Percentiles rank a stretch among this genome's conserved stretches.
These are phyloP conservation scores for Psilopsiagon aymara DNA, from an alignment of 2,113 vertebrate species.

Conservation along the genomic window DNA sequence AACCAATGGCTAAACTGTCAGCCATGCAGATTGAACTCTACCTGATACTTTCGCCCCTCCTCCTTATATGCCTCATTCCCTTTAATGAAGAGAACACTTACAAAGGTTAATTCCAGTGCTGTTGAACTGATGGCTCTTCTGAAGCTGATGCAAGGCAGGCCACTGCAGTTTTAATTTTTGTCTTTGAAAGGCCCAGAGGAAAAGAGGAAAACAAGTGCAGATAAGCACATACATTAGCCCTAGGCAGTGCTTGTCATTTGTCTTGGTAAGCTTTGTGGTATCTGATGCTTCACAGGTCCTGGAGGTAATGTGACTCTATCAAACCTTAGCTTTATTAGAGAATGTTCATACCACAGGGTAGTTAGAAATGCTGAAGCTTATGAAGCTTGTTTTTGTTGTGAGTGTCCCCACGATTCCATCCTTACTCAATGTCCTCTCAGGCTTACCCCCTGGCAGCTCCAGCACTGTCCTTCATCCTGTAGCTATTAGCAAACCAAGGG, in stretches of 20 bases:
- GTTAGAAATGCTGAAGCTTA: background rate
- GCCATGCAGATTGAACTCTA: background rate
- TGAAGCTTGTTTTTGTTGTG: background rate
- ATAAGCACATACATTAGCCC: background rate
- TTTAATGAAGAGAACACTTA: background rate
- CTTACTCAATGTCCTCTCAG: no score
- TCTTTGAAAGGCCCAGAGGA: background rate
- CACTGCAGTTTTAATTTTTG: fast-evolving
- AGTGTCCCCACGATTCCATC: background rate
- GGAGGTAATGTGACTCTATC: background rate
- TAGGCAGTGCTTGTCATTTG: background rate
- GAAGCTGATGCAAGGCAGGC: background rate
- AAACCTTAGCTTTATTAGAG: background rate
- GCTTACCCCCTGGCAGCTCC: background rate
- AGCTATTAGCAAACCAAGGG: background rate
- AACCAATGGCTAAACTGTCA: background rate
- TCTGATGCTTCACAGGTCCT: background rate
- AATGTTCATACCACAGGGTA: background rate
- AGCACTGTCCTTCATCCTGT: background rate
- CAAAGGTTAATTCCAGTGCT: background rate
- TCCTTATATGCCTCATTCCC: background rate
- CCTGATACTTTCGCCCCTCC: background rate
- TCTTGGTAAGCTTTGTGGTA: background rate
- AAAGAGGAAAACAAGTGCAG: background rate
- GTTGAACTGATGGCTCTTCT: background rate